These are phyloP conservation scores for Drosophila willistoni DNA, from an alignment of 1,140 invertebrate species.

Conservation along the genomic window DNA sequence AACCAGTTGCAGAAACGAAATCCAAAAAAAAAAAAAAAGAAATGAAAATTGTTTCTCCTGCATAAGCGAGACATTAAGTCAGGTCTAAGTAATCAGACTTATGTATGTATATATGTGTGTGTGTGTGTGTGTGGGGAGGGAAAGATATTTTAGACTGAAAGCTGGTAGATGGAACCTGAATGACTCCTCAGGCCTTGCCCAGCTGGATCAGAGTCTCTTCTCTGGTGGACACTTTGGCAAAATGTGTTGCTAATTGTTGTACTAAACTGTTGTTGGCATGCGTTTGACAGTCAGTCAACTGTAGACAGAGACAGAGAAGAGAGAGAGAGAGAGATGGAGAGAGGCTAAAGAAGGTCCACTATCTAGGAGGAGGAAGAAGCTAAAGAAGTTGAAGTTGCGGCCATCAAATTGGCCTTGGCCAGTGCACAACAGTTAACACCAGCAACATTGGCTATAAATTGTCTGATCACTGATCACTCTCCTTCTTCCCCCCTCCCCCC, in stretches of 20 bases:
- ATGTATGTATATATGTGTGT: background rate
- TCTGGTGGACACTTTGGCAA: slow-evolving; percentile 61
- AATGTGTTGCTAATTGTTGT: slow-evolving; percentile 78
- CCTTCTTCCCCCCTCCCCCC: background rate
- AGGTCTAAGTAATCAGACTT: slow-evolving; percentile 12
- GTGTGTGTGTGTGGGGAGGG: background rate
- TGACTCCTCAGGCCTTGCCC: background rate
- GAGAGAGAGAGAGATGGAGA: too few species aligned
- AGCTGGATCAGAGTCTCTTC: slow-evolving; percentile 11
- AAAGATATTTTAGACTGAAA: background rate
- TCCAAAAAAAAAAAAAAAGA: background rate
- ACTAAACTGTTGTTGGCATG: slow-evolving; percentile 81
- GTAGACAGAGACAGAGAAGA: slow-evolving; percentile 13
- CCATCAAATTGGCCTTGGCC: slow-evolving; percentile 44
- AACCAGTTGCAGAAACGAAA: slow-evolving; percentile 1
- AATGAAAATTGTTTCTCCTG: background rate
- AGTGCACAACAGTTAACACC: slow-evolving; percentile 33
- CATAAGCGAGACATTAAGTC: slow-evolving; percentile 9
- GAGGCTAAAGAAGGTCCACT: too few species aligned
- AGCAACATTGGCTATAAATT: slow-evolving; percentile 3
- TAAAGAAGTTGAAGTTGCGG: background rate
- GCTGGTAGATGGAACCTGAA: slow-evolving; percentile 3
- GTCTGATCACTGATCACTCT: background rate
- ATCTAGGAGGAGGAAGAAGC: background rate
- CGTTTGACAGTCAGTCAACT: slow-evolving; percentile 73